phyloP scores from a whole-genome alignment of 2,888 invertebrate genomes.

The Acleris cristana region DNA sequence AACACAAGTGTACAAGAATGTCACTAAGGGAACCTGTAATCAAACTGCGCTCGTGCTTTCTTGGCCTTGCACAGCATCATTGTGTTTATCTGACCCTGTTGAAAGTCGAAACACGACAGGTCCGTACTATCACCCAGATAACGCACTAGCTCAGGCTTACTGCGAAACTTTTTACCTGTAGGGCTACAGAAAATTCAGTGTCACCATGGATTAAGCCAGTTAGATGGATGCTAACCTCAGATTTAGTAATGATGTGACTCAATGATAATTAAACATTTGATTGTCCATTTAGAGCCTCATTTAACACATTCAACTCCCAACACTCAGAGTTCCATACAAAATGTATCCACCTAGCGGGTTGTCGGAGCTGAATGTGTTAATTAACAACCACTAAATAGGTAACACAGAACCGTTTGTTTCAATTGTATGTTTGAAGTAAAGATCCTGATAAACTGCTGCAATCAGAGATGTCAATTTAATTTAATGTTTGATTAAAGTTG shows the following conservation, averaged over 20 bases:
- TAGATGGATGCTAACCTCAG: slow-evolving; percentile 50
- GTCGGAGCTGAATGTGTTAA: too few relatives aligned
- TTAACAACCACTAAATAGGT: too few relatives aligned
- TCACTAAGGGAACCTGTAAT: slow-evolving; percentile 85
- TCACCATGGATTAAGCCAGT: slow-evolving; percentile 55
- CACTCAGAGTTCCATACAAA: too few relatives aligned
- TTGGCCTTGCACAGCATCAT: slow-evolving; percentile 88
- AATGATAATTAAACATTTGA: slow-evolving; percentile 45
- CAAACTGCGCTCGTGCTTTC: slow-evolving; percentile 87
- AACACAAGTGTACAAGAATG: slow-evolving; percentile 77
- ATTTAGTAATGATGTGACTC: slow-evolving; percentile 59
- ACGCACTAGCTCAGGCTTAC: slow-evolving; percentile 91
- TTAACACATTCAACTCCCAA: background rate
- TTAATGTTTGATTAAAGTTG: too few relatives aligned
- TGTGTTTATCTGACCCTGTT: slow-evolving; percentile 90
- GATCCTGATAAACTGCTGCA: too few relatives aligned
- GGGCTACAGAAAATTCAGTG: slow-evolving; percentile 86
- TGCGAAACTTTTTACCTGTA: slow-evolving; percentile 91
- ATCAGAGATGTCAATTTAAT: too few relatives aligned
- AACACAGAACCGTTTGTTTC: too few relatives aligned
- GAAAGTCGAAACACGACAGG: slow-evolving; percentile 92
- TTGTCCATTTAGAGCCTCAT: background rate
- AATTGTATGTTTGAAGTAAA: too few relatives aligned
- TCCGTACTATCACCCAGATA: slow-evolving; percentile 91
- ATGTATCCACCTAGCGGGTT: too few relatives aligned